These are phyloP conservation scores for Abramis brama DNA, from an alignment of 2,113 vertebrate species.

Conservation along the genomic window DNA sequence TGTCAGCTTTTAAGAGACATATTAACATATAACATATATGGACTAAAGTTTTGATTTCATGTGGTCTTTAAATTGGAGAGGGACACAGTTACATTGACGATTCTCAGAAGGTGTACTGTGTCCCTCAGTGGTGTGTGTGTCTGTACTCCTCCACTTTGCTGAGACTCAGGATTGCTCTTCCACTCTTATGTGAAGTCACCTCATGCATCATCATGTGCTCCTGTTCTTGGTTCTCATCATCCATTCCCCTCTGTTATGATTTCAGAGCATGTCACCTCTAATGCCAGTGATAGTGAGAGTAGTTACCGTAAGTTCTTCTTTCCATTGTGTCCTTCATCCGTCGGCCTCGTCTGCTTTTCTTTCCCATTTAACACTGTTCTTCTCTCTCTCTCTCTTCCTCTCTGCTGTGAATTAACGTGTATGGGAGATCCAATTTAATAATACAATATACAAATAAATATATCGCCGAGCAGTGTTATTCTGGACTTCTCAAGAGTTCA, in stretches of 20 bases:
- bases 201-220: slow-evolving; percentile 30
- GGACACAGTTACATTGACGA: too few relatives aligned
- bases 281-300: slow-evolving; percentile 99
- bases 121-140: slow-evolving; percentile 1
- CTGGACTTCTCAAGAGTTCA: neutral
- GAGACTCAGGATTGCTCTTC: neutral
- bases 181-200: neutral
- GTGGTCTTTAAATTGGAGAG: neutral
- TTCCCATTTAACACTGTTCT: neutral
- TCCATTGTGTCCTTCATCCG: slow-evolving; percentile 58
- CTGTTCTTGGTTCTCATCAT: slow-evolving; percentile 43
- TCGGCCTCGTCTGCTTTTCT: slow-evolving; percentile 1
- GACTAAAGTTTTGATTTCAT: neutral
- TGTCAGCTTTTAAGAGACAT: neutral
- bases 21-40: neutral
- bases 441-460: neutral
- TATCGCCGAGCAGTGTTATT: neutral
- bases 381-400: neutral
- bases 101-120: neutral
- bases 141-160: neutral
- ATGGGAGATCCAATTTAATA: neutral
- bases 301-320: slow-evolving; percentile 95
- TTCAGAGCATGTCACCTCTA: slow-evolving; percentile 98
- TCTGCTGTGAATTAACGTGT: slow-evolving; percentile 6
- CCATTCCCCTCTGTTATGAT: slow-evolving; percentile 77